Conservation (phyloP, 1,140 invertebrate species). For the Camponotus pennsylvanicus region DNA sequence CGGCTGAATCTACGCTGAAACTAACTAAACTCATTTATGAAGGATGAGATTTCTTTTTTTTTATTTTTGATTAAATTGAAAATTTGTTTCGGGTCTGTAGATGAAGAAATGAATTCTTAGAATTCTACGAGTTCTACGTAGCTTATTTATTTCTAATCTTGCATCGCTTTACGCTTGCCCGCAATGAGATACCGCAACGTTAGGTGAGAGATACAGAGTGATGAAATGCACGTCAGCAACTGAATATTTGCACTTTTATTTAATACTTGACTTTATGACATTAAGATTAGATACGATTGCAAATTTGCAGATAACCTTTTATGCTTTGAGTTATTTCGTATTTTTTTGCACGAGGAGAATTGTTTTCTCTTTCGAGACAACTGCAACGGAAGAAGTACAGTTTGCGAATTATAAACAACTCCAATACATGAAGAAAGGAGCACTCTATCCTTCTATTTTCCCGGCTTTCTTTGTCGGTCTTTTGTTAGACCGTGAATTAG, state of each 20-base stretch:
- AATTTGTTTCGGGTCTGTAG: too few relatives aligned
- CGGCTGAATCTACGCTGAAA: neutral
- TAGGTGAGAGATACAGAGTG: neutral
- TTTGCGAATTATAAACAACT: constrained; percentile 68
- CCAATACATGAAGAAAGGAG: constrained; percentile 62
- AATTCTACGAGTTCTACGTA: neutral
- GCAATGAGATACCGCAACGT: neutral
- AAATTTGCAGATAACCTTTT: neutral
- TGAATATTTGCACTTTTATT: constrained; percentile 22
- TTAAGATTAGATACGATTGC: neutral
- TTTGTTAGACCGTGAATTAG: constrained; percentile 85
- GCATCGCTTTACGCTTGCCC: neutral
- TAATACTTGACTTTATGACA: neutral
- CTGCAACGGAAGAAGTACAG: neutral
- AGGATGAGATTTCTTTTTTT: neutral
- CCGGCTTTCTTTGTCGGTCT: constrained; percentile 82
- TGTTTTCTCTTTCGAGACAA: neutral
- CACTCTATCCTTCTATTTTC: constrained; percentile 72
- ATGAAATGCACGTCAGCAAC: neutral
- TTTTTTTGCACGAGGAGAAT: neutral
- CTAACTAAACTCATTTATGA: neutral
- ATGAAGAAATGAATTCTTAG: neutral
- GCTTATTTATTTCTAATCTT: constrained; percentile 12
- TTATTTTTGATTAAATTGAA: too few relatives aligned
- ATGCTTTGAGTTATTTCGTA: neutral